Conservation (phyloP, 2,888 invertebrate genomes). For the Itoplectis maculator region DNA sequence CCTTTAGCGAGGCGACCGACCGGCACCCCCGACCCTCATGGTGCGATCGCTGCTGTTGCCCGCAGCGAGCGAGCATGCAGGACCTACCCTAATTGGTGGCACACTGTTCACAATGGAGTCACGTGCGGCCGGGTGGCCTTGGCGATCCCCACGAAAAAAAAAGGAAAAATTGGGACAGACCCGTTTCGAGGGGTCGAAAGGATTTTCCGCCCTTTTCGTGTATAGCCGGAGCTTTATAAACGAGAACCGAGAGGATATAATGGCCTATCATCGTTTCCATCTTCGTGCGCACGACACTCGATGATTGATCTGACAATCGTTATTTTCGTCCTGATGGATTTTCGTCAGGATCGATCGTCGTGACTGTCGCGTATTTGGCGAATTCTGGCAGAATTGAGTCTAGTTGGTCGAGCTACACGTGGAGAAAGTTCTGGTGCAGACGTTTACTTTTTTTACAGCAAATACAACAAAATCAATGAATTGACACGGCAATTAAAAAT, state of each 20-base stretch:
- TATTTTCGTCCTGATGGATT: no score
- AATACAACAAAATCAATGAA: not conserved
- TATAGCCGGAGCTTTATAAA: no score
- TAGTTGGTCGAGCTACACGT: no score
- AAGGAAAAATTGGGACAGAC: slow-evolving; percentile 52
- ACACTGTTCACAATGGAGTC: slow-evolving; percentile 67
- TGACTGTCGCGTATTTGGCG: no score
- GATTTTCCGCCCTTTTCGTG: slow-evolving; percentile 55
- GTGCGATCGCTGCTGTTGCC: slow-evolving; percentile 4
- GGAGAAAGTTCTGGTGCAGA: no score
- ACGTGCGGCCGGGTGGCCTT: slow-evolving; percentile 58
- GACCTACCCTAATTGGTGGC: slow-evolving; percentile 68
- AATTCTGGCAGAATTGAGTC: no score
- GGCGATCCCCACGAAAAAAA: slow-evolving; percentile 22
- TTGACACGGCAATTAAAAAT: no score
- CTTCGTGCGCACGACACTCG: slow-evolving; percentile 7
- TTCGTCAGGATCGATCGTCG: not conserved
- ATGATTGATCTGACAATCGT: slow-evolving; percentile 47
- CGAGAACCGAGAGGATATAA: slow-evolving; percentile 31
- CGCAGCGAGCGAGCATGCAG: slow-evolving; percentile 49
- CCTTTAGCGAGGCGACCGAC: slow-evolving; percentile 47
- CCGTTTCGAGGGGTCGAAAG: slow-evolving; percentile 40
- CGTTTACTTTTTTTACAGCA: no score
- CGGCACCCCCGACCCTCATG: slow-evolving; percentile 26
- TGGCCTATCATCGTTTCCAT: slow-evolving; percentile 49